Percentiles rank a stretch among this genome's conserved stretches.
Evolutionary conservation across 2,888 invertebrate genomes (phyloP).

Genomic region (Cephus runcator): DNA sequence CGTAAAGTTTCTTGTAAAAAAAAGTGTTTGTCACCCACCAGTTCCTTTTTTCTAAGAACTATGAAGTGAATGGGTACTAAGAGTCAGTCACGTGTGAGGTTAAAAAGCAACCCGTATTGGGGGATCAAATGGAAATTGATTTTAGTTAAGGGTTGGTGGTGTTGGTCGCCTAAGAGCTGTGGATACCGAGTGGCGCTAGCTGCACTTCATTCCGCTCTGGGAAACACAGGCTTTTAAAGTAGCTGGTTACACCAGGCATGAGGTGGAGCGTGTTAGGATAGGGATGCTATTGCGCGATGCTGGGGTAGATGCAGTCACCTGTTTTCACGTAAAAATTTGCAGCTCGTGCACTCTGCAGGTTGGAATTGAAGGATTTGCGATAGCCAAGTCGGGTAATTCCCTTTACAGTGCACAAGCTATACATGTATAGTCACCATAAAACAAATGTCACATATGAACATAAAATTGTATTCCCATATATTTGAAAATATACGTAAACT

Average conservation of each 20-base stretch:
- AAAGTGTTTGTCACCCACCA: not conserved
- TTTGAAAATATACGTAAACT: not conserved
- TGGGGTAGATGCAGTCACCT: not conserved
- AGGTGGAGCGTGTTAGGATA: not conserved
- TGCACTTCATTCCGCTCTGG: slow-evolving; percentile 18
- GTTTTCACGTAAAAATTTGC: not conserved
- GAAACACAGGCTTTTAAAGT: slow-evolving; percentile 15
- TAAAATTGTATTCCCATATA: not conserved
- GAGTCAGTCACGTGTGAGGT: not conserved
- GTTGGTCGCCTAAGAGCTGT: not conserved
- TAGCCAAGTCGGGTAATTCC: not conserved
- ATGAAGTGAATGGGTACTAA: not conserved
- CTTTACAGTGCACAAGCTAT: not conserved
- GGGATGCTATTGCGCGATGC: not conserved
- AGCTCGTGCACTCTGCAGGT: not conserved
- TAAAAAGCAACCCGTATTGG: not conserved
- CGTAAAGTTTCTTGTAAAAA: not conserved
- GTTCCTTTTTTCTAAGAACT: not conserved
- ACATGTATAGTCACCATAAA: not conserved
- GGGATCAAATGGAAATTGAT: slow-evolving; percentile 19
- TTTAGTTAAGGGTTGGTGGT: slow-evolving; percentile 13
- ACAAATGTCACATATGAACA: not conserved
- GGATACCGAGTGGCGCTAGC: slow-evolving; percentile 4
- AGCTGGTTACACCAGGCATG: not conserved
- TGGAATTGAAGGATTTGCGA: not conserved